These are phyloP conservation scores for Zaprionus ornatus DNA, from an alignment of 1,140 invertebrate genomes.

Conservation along the genomic window DNA sequence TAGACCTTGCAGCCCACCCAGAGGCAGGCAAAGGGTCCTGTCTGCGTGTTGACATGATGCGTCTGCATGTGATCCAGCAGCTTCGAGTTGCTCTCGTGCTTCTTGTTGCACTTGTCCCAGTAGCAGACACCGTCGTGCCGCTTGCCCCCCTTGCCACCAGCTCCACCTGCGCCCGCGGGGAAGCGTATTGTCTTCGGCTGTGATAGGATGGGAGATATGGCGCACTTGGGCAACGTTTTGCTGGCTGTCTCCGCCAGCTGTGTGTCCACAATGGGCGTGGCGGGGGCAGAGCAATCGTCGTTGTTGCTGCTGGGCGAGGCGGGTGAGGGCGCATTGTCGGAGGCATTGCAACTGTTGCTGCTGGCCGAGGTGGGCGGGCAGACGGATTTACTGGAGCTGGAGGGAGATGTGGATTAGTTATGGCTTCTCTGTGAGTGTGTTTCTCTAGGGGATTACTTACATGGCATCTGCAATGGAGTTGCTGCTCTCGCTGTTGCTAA, in stretches of 20 bases:
- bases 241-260: conserved; percentile 57
- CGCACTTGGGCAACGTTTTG: conserved; percentile 69
- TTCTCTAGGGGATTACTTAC: conserved; percentile 45
- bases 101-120: conserved; percentile 93
- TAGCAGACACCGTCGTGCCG: conserved; percentile 88
- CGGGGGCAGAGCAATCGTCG: conserved; percentile 28
- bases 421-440: neutral
- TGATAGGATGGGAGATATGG: conserved; percentile 89
- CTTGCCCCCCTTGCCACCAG: conserved; percentile 75
- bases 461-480: conserved; percentile 71
- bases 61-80: conserved; percentile 96
- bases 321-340: conserved; percentile 62
- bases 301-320: conserved; percentile 49
- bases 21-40: conserved; percentile 93
- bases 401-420: neutral
- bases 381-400: conserved; percentile 49
- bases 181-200: conserved; percentile 91
- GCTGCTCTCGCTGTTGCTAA: conserved; percentile 79
- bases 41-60: conserved; percentile 93
- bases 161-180: conserved; percentile 85
- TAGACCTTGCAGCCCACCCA: conserved; percentile 98
- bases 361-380: conserved; percentile 52
- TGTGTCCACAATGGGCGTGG: conserved; percentile 57
- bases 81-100: conserved; percentile 90
- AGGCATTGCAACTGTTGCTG: conserved; percentile 48